Evolutionary conservation across 2,888 invertebrate species (phyloP), one percentile per base, ranked within the genome.

Genomic region (Dromius quadrimaculatus): DNA sequence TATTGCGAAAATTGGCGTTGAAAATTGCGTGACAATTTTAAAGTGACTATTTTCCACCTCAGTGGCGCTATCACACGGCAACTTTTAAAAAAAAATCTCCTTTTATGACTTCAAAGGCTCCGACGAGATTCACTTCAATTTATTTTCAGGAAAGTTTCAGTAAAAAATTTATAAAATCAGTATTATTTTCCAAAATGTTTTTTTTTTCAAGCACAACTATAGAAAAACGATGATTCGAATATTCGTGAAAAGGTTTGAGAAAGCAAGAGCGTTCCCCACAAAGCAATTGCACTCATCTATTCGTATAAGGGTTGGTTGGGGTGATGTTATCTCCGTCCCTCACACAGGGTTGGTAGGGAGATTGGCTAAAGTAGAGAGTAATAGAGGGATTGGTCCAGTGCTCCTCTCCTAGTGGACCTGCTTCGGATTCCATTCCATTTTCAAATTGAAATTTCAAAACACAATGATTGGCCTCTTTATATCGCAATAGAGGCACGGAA

Each of bases 371-470:
- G 32, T n/a, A 11, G 34, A 47, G 34, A 15, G 64, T 13, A 36
- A 36, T 20, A 34, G 50, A 64, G 32, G 32, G 32, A 64, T n/a
- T 50, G 47, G 34, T 32, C 19, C 22, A 6, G n/a, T 20, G 64
- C 1, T 11, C 13, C 54, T 34, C 57, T 34, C 36, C 57, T 57
- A 28, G 13, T 50, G 50, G 50, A 54, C 50, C 50, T 74, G 71
- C 73, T 73, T 71, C 71, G 71, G 64, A 76, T 76, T 76, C 75
- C 74, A 75, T 76, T 76, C 74, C 76, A 78, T 78, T 78, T 79
- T 77, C 77, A 77, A 79, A 80, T 80, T 78, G 79, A 78, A 80
- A 79, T 79, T 79, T 78, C 75, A 74, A 78, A 77, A 78, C 76
- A 77, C 77, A 75, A 74, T 76, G 74, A 77, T 76, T 75, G 77